Evolutionary conservation across 2,113 vertebrate genomes (phyloP), one percentile per base, ranked within the genome.

Genomic region (Rhabdomys dilectus): DNA sequence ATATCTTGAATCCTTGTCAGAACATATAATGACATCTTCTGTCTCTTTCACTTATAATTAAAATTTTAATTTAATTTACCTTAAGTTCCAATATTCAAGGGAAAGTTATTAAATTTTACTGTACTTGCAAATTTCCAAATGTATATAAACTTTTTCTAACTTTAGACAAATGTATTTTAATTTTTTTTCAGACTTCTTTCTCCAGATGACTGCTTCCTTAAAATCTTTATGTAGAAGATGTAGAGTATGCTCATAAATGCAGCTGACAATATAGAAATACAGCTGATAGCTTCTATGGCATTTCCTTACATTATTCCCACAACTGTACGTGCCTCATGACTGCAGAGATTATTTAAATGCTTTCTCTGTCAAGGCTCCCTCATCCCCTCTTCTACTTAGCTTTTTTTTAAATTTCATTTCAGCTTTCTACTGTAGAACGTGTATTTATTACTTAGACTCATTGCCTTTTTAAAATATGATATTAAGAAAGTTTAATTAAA

Each of bases 21-120:
- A 92, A 94, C 89, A 70, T 91, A n/a, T 97, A 97, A 93, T 97
- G 85, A 96, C 17, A 92, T 92, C 51, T 94, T 87, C 89, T 92
- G 76, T 91, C 88, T 96, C n/a, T 96, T 94, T 19, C 13, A 89
- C 9, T 86, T 91, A 97, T 97, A 97, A 98, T 97, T 97, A 97
- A 97, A 98, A 92, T 7, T 92, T 95, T 96, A 97, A 96, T 98
- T 97, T 95, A 94, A 97, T 96, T 97, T 97, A 97, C 36, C 29
- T 96, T 95, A 95, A 95, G 88, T 42, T 81, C 39, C 53, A 91
- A 97, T 92, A 93, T 97, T 97, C 92, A 96, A 91, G 92, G 95
- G 92, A 96, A 97, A 98, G 94, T 97, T 93, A 92, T 96, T 95
- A 92, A 96, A 97, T 97, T 96, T 97, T 97, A 97, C 90, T 77